Conservation (phyloP, 2,113 vertebrate genomes). For the Tenebrosternarchus preto region DNA sequence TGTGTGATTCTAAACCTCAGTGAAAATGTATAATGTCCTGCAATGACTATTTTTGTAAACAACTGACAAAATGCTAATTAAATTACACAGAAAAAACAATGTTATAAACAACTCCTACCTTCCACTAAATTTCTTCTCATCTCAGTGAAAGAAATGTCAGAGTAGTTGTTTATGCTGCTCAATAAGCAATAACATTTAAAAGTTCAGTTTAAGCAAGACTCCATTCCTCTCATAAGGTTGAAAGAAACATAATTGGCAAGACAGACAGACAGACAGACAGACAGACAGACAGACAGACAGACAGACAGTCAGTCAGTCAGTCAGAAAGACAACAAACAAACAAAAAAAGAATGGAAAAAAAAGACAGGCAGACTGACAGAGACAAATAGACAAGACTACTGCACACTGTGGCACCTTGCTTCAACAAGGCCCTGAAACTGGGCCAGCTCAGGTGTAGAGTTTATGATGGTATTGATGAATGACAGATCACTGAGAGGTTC, state of each 20-base stretch:
- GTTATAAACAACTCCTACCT: background rate
- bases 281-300: too few species aligned
- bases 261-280: background rate
- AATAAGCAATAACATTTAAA: background rate
- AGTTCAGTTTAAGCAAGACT: constrained; percentile 13
- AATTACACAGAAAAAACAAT: background rate
- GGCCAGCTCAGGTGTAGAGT: constrained; percentile 75
- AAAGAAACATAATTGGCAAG: too few species aligned
- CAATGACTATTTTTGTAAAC: too few species aligned
- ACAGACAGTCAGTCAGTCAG: too few species aligned
- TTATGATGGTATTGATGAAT: constrained; percentile 72
- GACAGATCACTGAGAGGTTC: constrained; percentile 39
- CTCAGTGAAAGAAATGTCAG: background rate
- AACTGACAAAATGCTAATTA: background rate
- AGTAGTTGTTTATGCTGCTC: background rate
- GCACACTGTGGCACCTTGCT: constrained; percentile 62
- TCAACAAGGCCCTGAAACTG: constrained; percentile 58
- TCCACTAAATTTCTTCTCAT: background rate
- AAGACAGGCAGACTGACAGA: too few species aligned
- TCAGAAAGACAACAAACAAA: too few species aligned
- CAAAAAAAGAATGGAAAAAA: background rate
- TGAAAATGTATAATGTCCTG: too few species aligned
- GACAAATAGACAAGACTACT: background rate
- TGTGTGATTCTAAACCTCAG: background rate
- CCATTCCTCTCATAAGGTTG: background rate